Evolutionary conservation across 2,888 invertebrate genomes (phyloP).

Genomic region (Ochropleura leucogaster): DNA sequence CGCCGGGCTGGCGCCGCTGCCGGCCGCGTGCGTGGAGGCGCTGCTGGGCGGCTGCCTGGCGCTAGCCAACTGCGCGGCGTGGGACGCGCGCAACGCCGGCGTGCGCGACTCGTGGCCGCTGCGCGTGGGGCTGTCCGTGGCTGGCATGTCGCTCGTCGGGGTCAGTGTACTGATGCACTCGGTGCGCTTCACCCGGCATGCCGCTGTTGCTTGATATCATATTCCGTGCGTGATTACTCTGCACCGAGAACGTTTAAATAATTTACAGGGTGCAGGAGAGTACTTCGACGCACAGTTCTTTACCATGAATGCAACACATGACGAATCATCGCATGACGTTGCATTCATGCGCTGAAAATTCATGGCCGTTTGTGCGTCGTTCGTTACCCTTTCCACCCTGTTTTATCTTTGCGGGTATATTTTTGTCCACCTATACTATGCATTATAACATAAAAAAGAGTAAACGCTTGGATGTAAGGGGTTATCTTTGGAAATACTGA

Average conservation of each 20-base stretch:
- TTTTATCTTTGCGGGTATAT: neutral
- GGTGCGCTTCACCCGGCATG: no score
- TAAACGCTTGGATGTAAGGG: no score
- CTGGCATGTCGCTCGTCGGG: slow-evolving; percentile 91
- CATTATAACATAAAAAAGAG: no score
- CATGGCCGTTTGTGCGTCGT: no score
- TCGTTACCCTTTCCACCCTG: no score
- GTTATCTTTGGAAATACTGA: neutral
- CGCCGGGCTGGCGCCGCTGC: slow-evolving; percentile 82
- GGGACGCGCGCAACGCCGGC: slow-evolving; percentile 92
- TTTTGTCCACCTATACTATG: neutral
- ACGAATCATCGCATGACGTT: no score
- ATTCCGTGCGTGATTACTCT: neutral
- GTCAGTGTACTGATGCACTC: slow-evolving; percentile 82
- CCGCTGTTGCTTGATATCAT: neutral
- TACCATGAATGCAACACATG: neutral
- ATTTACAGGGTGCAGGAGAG: no score
- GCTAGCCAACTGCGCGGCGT: slow-evolving; percentile 92
- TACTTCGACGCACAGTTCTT: neutral
- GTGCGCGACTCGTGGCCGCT: slow-evolving; percentile 92
- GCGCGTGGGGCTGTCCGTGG: slow-evolving; percentile 92
- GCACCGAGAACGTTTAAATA: neutral
- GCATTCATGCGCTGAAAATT: no score
- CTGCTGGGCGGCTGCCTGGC: slow-evolving; percentile 91
- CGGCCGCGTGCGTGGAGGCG: slow-evolving; percentile 91